These are phyloP conservation scores for Cossypha heuglini DNA, from an alignment of 2,797 vertebrate genomes.

Conservation along the genomic window DNA sequence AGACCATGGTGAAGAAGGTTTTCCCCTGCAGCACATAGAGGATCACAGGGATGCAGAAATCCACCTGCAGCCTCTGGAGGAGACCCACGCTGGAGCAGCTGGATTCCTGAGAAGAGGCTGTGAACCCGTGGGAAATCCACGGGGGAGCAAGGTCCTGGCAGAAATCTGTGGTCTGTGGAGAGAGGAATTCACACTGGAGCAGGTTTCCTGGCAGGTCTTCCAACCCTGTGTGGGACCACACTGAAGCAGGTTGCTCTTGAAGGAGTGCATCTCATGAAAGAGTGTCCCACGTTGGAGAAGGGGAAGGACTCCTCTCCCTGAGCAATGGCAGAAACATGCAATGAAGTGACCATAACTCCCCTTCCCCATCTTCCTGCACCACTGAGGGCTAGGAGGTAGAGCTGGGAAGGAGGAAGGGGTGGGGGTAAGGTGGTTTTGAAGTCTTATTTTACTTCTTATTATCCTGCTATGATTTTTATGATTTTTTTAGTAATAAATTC, in stretches of 20 bases:
- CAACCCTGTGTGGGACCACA: background rate
- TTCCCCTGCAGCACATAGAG: background rate
- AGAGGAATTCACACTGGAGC: background rate
- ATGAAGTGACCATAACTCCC: background rate
- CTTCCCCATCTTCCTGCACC: background rate
- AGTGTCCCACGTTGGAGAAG: fast-evolving
- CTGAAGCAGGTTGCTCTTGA: background rate
- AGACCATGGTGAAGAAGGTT: background rate
- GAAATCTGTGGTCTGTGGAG: fast-evolving
- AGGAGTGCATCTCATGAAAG: too few species aligned
- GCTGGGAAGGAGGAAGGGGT: background rate
- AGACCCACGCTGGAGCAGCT: background rate
- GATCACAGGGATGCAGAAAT: background rate
- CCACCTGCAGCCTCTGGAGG: background rate
- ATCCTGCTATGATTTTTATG: background rate
- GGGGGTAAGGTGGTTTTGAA: background rate
- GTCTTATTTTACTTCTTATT: background rate
- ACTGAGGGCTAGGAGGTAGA: background rate
- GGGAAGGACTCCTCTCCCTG: background rate
- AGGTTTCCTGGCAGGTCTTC: background rate
- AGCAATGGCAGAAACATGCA: background rate
- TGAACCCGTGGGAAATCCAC: background rate
- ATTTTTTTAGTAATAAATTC: background rate
- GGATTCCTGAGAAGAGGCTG: background rate
- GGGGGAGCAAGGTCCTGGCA: background rate